phyloP scores from a whole-genome alignment of 2,113 vertebrate genomes.

The Erythrolamprus reginae region DNA sequence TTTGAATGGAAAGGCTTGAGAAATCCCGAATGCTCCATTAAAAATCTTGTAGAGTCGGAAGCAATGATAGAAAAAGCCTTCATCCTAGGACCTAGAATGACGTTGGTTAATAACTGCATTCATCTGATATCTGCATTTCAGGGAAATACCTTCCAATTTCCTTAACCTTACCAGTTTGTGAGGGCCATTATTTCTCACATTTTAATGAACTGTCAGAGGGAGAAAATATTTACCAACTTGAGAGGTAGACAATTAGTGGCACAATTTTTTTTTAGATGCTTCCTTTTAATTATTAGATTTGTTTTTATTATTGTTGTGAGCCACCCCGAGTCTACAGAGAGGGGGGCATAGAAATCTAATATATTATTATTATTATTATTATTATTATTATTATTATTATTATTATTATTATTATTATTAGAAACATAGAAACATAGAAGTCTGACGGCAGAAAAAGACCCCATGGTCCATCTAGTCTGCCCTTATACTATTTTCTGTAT shows the following conservation, averaged over 20 bases:
- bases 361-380: too few relatives aligned
- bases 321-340: too few relatives aligned
- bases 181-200: neutral
- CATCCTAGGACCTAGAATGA: neutral
- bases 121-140: neutral
- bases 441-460: too few relatives aligned
- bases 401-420: too few relatives aligned
- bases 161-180: neutral
- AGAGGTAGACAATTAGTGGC: neutral
- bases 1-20: neutral
- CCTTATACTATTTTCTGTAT: too few relatives aligned
- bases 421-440: too few relatives aligned
- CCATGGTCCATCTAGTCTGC: too few relatives aligned
- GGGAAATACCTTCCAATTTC: neutral
- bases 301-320: too few relatives aligned
- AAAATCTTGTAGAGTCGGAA: conserved; percentile 24
- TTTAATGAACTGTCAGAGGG: neutral
- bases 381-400: too few relatives aligned
- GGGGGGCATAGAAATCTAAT: too few relatives aligned
- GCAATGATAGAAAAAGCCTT: neutral
- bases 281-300: too few relatives aligned
- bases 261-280: too few relatives aligned
- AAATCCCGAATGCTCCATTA: neutral
- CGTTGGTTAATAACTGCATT: neutral
- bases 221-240: neutral